phyloP scores from a whole-genome alignment of 2,113 vertebrate genomes.

The Oryzias javanicus region DNA sequence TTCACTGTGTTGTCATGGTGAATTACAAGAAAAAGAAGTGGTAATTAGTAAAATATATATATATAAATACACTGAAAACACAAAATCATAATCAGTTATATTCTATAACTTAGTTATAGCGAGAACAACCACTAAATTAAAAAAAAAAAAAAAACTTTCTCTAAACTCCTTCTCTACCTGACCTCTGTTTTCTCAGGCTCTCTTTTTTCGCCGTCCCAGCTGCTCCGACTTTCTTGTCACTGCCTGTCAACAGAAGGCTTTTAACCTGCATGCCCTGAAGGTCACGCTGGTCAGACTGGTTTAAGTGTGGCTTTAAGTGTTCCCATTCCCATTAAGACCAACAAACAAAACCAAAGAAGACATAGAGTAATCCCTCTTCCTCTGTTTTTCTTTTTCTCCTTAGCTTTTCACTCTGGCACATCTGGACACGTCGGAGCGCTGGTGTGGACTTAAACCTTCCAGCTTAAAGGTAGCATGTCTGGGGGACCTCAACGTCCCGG shows the following conservation, averaged over 20 bases:
- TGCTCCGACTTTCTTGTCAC: constrained; percentile 18
- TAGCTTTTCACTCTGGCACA: constrained; percentile 31
- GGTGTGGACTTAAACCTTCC: constrained; percentile 3
- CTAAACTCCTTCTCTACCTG: background rate
- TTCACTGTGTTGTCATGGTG: no score
- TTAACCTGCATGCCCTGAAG: constrained; percentile 61
- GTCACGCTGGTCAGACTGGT: constrained; percentile 65
- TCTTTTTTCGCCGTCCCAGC: background rate
- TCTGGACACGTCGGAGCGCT: constrained; percentile 34
- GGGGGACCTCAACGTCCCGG: constrained; percentile 31
- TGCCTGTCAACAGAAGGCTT: constrained; percentile 68
- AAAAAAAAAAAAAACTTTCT: no score
- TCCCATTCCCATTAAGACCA: constrained; percentile 68
- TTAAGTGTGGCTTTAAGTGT: constrained; percentile 69
- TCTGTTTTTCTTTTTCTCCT: background rate
- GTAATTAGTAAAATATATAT: no score
- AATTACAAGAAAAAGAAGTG: no score
- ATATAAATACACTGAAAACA: background rate
- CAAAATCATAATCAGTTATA: no score
- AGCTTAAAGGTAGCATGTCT: constrained; percentile 30
- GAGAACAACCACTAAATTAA: no score
- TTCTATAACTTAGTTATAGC: no score
- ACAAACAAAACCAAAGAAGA: constrained; percentile 65
- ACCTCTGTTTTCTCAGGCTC: background rate
- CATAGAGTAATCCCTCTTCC: constrained; percentile 42